Conservation (phyloP, 2,797 vertebrate genomes). For the Mormyrops boulengeri region DNA sequence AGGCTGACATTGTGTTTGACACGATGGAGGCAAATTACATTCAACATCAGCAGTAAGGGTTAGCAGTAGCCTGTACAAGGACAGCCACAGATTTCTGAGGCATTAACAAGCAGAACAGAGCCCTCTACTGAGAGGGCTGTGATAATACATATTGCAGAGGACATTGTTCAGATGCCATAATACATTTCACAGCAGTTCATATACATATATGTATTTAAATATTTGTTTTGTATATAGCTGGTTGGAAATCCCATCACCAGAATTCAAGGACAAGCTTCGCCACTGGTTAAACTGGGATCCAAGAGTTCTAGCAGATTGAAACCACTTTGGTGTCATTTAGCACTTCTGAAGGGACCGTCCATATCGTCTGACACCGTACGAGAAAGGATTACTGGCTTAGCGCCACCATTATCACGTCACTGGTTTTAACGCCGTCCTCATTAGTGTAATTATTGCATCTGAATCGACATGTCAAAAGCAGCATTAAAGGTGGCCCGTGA, state of each 20-base stretch:
- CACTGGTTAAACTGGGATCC: not conserved
- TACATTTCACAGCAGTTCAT: not conserved
- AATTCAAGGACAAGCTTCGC: not conserved
- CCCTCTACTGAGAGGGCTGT: not conserved
- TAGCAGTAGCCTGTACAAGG: conserved; percentile 24
- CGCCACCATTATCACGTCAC: conserved; percentile 11
- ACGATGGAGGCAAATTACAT: conserved; percentile 53
- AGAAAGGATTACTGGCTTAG: not conserved
- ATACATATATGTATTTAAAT: not conserved
- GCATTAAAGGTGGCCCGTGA: conserved; percentile 22
- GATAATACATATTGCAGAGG: not conserved
- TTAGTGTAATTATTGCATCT: conserved; percentile 28
- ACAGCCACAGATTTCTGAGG: not conserved
- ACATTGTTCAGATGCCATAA: not conserved
- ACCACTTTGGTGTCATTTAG: not conserved
- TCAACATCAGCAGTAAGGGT: conserved; percentile 47
- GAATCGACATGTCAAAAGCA: conserved; percentile 26
- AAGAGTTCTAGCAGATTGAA: not conserved
- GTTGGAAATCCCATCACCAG: not conserved
- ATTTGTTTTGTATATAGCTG: not conserved
- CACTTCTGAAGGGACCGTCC: not conserved
- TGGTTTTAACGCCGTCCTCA: conserved; percentile 19
- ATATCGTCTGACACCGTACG: not conserved
- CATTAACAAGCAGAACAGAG: not conserved
- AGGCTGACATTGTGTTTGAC: conserved; percentile 1